Conservation (phyloP, 2,797 vertebrate genomes). For the Dicrostonyx torquatus region DNA sequence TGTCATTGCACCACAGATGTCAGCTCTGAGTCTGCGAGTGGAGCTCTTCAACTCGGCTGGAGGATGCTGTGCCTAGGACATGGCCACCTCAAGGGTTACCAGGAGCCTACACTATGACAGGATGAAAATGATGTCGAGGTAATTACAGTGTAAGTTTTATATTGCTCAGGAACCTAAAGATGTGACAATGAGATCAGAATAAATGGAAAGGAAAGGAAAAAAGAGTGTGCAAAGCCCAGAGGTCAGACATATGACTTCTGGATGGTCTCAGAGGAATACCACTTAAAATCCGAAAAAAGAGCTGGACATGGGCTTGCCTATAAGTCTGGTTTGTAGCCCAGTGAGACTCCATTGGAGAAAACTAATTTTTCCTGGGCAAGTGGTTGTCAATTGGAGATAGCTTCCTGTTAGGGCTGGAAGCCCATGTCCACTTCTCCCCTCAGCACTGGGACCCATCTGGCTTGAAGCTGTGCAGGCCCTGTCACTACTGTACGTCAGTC, state of each 20-base stretch:
- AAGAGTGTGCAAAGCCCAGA: neutral
- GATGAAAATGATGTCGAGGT: neutral
- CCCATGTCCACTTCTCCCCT: neutral
- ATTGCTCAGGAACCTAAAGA: neutral
- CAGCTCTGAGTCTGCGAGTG: neutral
- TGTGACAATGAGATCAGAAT: neutral
- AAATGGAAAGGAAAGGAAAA: neutral
- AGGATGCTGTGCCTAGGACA: neutral
- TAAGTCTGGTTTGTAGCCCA: neutral
- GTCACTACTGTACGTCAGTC: neutral
- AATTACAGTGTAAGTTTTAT: neutral
- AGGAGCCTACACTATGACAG: neutral
- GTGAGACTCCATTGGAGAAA: neutral
- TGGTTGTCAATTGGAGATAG: neutral
- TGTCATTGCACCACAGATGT: neutral
- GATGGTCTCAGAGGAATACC: neutral
- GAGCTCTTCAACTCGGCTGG: neutral
- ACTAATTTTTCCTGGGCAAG: neutral
- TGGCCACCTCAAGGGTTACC: neutral
- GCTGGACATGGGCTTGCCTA: neutral
- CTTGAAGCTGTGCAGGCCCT: neutral
- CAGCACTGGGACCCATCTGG: neutral
- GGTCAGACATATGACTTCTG: neutral
- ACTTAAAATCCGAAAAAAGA: neutral
- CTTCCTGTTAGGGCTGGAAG: neutral